Evolutionary conservation across 1,140 invertebrate species (phyloP).

Genomic region (Trichonephila inaurata): DNA sequence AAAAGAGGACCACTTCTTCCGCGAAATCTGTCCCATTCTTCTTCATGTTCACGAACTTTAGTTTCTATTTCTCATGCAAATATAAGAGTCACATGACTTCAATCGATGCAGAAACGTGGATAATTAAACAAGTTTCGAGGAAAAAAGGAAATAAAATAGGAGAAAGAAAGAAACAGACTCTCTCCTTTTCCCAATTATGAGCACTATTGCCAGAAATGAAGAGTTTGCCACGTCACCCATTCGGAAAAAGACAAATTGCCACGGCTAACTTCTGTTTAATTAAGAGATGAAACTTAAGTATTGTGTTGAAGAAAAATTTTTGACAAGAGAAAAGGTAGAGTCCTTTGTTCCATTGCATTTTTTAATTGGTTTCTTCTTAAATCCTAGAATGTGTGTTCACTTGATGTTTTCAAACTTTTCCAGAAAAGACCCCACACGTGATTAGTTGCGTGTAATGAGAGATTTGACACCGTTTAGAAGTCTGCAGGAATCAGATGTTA

Average conservation of each 20-base stretch:
- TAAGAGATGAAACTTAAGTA: conserved; percentile 52
- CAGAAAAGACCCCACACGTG: background rate
- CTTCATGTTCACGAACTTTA: background rate
- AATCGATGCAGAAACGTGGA: conserved; percentile 37
- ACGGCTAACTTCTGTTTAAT: conserved; percentile 54
- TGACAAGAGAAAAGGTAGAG: background rate
- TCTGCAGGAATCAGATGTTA: background rate
- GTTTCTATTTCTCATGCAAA: conserved; percentile 36
- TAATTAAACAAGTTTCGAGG: conserved; percentile 49
- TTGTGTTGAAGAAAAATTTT: conserved; percentile 36
- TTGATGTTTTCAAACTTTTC: background rate
- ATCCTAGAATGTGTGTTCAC: background rate
- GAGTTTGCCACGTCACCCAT: conserved; percentile 26
- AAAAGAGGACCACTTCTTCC: background rate
- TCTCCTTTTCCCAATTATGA: conserved; percentile 34
- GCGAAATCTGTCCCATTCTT: background rate
- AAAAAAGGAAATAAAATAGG: background rate
- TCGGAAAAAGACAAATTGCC: conserved; percentile 42
- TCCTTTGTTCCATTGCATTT: background rate
- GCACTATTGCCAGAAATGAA: conserved; percentile 38
- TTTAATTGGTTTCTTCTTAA: conserved; percentile 4
- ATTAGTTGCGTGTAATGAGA: conserved; percentile 8
- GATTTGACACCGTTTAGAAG: background rate
- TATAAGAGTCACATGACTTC: conserved; percentile 28
- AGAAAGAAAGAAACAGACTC: background rate